Evolutionary conservation across 2,797 vertebrate genomes (phyloP).

Genomic region (Eurystomus glaucurus): DNA sequence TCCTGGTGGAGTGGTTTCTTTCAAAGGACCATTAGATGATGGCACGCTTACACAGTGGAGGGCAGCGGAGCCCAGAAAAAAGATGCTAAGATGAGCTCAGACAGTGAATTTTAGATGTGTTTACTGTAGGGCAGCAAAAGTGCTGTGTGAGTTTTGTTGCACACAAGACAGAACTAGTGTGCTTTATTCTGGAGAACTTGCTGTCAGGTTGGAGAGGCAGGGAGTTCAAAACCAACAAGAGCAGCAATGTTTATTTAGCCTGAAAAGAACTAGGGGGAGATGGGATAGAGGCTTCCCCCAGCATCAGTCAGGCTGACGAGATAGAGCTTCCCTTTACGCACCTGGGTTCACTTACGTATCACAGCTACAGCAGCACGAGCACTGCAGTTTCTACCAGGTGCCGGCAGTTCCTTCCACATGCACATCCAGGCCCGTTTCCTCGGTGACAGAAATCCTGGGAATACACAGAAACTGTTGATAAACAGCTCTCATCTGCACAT

Average conservation of each 20-base stretch:
- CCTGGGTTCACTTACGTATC: neutral
- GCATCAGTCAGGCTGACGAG: neutral
- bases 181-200: neutral
- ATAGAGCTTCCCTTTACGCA: neutral
- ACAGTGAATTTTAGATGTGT: neutral
- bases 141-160: neutral
- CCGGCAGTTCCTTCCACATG: neutral
- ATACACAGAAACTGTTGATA: neutral
- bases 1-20: neutral
- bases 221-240: neutral
- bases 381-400: neutral
- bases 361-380: neutral
- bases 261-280: neutral
- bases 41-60: neutral
- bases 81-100: neutral
- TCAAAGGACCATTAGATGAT: neutral
- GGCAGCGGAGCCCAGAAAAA: neutral
- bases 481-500: neutral
- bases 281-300: neutral
- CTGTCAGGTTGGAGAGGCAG: neutral
- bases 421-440: fast-evolving
- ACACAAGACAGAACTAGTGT: neutral
- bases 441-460: neutral
- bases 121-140: neutral
- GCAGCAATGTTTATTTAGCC: neutral